phyloP scores from a whole-genome alignment of 2,113 vertebrate genomes.

The Garra rufa region DNA sequence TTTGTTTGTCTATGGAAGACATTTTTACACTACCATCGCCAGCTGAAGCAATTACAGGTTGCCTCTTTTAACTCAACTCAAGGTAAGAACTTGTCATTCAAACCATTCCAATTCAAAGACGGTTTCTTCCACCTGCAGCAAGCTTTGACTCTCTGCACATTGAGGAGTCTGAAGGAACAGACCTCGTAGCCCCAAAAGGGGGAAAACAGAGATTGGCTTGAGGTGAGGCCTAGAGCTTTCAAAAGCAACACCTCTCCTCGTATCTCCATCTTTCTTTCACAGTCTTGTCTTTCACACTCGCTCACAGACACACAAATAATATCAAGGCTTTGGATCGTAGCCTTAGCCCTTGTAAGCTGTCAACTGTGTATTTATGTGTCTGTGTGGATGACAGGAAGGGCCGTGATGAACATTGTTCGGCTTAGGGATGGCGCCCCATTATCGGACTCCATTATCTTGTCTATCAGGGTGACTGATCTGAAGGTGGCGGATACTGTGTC shows the following conservation, averaged over 20 bases:
- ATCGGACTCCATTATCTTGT: conserved; percentile 61
- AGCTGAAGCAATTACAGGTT: not conserved
- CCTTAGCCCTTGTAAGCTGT: conserved; percentile 41
- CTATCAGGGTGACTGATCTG: conserved; percentile 56
- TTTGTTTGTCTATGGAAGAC: not conserved
- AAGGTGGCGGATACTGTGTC: conserved; percentile 46
- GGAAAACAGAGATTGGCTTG: not conserved
- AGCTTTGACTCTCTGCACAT: not conserved
- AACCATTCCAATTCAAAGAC: not conserved
- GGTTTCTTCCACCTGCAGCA: not conserved
- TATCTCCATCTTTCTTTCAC: conserved; percentile 18
- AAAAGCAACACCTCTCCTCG: not conserved
- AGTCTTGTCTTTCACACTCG: not conserved
- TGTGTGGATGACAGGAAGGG: conserved; percentile 44
- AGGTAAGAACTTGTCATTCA: not conserved
- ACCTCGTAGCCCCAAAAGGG: not conserved
- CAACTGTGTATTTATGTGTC: conserved; percentile 58
- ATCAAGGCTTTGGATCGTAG: conserved; percentile 41
- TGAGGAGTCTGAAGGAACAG: conserved; percentile 2
- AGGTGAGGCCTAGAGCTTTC: conserved; percentile 27
- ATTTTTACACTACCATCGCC: not conserved
- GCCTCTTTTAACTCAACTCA: conserved; percentile 13
- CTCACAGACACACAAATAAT: conserved; percentile 52
- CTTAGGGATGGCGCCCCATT: conserved; percentile 50
- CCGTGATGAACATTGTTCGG: conserved; percentile 55